Evolutionary conservation across 2,113 vertebrate species (phyloP).

Genomic region (Dolichallabes microphthalmus): DNA sequence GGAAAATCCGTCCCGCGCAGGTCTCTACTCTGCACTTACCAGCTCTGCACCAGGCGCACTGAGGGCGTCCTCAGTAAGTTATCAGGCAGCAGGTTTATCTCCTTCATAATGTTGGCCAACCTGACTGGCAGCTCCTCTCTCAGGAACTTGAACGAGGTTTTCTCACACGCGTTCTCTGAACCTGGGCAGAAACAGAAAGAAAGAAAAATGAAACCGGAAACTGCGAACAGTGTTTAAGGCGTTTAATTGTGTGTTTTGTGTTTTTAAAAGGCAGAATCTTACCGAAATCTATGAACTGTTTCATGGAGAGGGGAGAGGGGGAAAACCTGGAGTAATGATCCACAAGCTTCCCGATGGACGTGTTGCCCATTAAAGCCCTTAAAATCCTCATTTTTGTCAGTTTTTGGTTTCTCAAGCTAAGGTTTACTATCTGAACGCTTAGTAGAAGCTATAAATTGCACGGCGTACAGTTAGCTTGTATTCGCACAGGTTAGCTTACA

Average conservation of each 20-base stretch:
- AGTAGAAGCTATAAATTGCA: background rate
- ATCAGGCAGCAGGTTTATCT: constrained; percentile 93
- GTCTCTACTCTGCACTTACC: constrained; percentile 76
- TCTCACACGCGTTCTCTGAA: constrained; percentile 93
- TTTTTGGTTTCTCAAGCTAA: background rate
- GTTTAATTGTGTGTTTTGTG: background rate
- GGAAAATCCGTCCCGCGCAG: too few species aligned
- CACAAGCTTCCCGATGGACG: constrained; percentile 69
- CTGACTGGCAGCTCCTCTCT: constrained; percentile 91
- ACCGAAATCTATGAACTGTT: constrained; percentile 82
- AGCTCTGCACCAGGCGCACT: constrained; percentile 91
- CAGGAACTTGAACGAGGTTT: constrained; percentile 93
- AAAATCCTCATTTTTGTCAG: constrained; percentile 69
- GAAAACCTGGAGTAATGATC: constrained; percentile 79
- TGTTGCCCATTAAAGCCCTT: constrained; percentile 67
- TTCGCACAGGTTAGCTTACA: background rate
- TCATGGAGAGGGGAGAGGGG: constrained; percentile 80
- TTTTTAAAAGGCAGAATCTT: constrained; percentile 45
- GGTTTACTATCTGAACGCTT: background rate
- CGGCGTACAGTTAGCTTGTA: background rate
- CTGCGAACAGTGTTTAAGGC: too few species aligned
- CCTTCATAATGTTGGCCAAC: constrained; percentile 96
- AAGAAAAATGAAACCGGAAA: background rate
- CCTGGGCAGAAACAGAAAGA: constrained; percentile 63
- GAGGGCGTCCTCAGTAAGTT: constrained; percentile 90